Percentiles rank a stretch among this genome's conserved stretches.
These are phyloP conservation scores for Cliona cf. orientalis DNA, from an alignment of 37 sponge, comb jelly and placozoan species.

Conservation along the genomic window DNA sequence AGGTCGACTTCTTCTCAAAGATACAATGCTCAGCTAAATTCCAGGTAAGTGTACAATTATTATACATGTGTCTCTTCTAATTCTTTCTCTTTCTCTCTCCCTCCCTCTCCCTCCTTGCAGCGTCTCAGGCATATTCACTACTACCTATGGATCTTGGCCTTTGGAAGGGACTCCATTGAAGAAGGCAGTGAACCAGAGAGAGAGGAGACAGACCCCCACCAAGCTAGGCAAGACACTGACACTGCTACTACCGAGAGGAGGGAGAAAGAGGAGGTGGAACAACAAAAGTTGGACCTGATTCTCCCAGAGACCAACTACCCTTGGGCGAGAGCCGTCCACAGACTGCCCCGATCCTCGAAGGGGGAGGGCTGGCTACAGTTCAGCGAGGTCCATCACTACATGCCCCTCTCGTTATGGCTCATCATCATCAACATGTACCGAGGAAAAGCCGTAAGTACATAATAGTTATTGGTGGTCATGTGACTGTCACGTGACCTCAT, in stretches of 20 bases:
- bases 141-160: constrained; percentile 52
- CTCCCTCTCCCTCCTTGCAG: constrained; percentile 1
- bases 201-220: neutral
- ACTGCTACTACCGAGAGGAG: neutral
- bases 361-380: constrained; percentile 34
- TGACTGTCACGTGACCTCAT: neutral
- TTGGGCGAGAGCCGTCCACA: constrained; percentile 21
- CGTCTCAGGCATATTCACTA: constrained; percentile 51
- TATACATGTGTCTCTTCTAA: neutral
- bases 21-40: too few species aligned
- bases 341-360: neutral
- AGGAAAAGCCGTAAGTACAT: too few species aligned
- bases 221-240: neutral
- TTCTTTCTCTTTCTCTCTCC: neutral
- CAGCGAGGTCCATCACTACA: constrained; percentile 20
- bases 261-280: neutral
- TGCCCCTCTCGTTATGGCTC: constrained; percentile 47
- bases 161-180: too few species aligned
- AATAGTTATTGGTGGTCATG: constrained; percentile 7
- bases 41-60: neutral
- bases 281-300: neutral
- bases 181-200: neutral
- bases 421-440: constrained; percentile 11
- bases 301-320: constrained; percentile 19
- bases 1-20: too few species aligned